Evolutionary conservation across 2,113 vertebrate species (phyloP).

Genomic region (Dendropsophus ebraccatus): DNA sequence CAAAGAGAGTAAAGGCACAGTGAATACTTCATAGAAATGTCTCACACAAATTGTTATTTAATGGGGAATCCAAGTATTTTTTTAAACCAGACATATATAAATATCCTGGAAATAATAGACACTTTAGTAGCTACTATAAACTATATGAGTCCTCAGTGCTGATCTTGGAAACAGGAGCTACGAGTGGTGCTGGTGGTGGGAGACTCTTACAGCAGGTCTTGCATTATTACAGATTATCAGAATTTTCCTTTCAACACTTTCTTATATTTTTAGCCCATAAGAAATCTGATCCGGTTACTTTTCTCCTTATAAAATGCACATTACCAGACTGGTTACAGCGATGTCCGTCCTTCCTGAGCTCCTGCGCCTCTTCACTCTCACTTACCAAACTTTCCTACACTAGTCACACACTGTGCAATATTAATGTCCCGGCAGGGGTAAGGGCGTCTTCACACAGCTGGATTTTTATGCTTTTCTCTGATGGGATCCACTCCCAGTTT

Average conservation of each 20-base stretch:
- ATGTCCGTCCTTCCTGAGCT: neutral
- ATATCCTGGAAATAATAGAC: no score
- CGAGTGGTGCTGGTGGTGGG: no score
- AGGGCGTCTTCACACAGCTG: conserved; percentile 14
- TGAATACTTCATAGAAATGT: no score
- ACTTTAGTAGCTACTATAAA: no score
- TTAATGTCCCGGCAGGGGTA: no score
- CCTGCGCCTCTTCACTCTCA: neutral
- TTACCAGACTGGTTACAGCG: conserved; percentile 15
- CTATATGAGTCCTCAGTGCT: no score
- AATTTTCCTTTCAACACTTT: conserved; percentile 33
- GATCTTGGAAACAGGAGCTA: no score
- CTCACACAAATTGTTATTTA: no score
- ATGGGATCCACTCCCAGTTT: neutral
- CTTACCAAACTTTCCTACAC: neutral
- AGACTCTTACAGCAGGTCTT: neutral
- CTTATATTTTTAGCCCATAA: conserved; percentile 25
- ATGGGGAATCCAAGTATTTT: no score
- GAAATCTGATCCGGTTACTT: conserved; percentile 42
- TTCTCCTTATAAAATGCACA: conserved; percentile 20
- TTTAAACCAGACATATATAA: no score
- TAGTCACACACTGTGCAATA: neutral
- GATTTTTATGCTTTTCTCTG: neutral
- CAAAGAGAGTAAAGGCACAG: no score
- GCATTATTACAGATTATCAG: neutral